A percentile compares a stretch with the other conserved stretches of the same genome.
Evolutionary conservation across 2,113 vertebrate genomes (phyloP).

Genomic region (Gulo gulo): DNA sequence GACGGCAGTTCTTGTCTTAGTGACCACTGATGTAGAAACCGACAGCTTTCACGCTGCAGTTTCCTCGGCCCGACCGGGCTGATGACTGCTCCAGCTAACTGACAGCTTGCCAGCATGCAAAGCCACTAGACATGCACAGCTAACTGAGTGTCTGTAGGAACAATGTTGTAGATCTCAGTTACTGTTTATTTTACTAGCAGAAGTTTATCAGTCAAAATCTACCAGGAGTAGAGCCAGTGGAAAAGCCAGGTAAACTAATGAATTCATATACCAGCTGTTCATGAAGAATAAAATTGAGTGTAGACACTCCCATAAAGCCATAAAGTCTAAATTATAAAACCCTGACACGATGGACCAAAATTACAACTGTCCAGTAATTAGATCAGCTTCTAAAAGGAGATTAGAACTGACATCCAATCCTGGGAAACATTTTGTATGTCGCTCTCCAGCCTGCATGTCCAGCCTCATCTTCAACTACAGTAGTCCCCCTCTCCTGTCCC

Average conservation of each 20-base stretch:
- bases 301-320: not conserved
- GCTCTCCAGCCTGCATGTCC: not conserved
- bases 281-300: not conserved
- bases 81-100: constrained; percentile 59
- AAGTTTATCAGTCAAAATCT: constrained; percentile 68
- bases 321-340: not conserved
- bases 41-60: constrained; percentile 44
- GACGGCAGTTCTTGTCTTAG: constrained; percentile 49
- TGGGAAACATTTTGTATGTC: not conserved
- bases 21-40: constrained; percentile 70
- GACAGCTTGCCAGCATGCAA: constrained; percentile 66
- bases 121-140: constrained; percentile 63
- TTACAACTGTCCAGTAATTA: not conserved
- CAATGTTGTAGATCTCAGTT: constrained; percentile 45
- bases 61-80: constrained; percentile 49
- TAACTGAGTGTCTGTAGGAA: constrained; percentile 46
- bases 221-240: not conserved
- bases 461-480: not conserved
- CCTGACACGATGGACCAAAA: not conserved
- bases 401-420: not conserved
- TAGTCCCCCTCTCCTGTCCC: not conserved
- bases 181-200: constrained; percentile 60
- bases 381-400: not conserved
- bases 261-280: not conserved
- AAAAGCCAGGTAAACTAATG: not conserved